Base-by-base conservation (phyloP, 2,888 invertebrate genomes). In the Hirudinaria manillensis region DNA sequence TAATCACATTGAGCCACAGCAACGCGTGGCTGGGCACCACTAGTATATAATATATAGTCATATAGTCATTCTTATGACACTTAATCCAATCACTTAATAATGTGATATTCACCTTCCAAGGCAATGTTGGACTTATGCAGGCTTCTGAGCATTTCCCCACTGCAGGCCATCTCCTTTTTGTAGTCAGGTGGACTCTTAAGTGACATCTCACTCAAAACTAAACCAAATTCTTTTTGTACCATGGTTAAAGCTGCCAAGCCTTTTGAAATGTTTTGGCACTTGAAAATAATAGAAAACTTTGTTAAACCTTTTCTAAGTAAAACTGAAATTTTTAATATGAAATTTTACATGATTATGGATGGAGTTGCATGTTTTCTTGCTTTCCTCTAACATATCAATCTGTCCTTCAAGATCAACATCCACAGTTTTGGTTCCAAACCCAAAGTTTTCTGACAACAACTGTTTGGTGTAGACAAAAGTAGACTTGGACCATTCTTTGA, bases 401-500 rank as follows among this genome's bases (percentile, higher is more conserved):
- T 72, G 72, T 29, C 53, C 27, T 72, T 72, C 72, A 55, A 72
- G 45, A 21, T 72, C 72, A 6, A 27, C n/a, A 55, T 72, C 72
- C 0, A 72, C 55, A 3, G 72, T 72, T 45, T 72, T 72, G 13
- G 72, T 72, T 24, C 72, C 72, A 72, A 53, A 72, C n/a, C 72
- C 72, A 24, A 72, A 55, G 53, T 53, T 72, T 72, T 72, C 72
- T 24, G 55, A 72, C 16, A 72, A 53, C 7, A 72, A n/a, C 34
- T 72, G 72, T 32, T 32, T 72, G 16, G 72, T 72, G 21, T 72
- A 72, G 51, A 53, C 53, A 32, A 72, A 13, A 53, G 27, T 51
- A 24, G 53, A 53, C 55, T 55, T 72, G 13, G 72, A 72, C 72
- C 72, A 72, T 53, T 72, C 72, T 32, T 72, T 72, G 55, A 72